Conservation (phyloP, 2,797 vertebrate genomes). For the Tadarida brasiliensis region DNA sequence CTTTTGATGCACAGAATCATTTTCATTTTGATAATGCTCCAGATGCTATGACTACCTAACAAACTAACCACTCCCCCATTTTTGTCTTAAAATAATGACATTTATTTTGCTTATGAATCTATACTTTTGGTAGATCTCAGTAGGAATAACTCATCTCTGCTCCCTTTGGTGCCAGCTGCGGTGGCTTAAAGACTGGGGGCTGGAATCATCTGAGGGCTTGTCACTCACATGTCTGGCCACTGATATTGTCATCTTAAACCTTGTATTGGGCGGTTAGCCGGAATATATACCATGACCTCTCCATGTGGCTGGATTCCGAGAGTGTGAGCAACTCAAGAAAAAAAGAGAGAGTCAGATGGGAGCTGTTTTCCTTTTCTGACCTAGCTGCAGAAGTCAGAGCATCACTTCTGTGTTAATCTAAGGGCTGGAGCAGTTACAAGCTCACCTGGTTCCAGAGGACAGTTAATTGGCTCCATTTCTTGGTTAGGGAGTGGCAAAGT, state of each 20-base stretch:
- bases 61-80: neutral
- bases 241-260: neutral
- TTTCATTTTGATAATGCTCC: conserved; percentile 47
- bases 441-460: neutral
- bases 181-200: neutral
- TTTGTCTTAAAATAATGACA: conserved; percentile 22
- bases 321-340: neutral
- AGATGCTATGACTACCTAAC: neutral
- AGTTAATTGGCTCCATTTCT: neutral
- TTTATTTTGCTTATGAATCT: conserved; percentile 33
- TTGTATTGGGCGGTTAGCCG: neutral
- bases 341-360: neutral
- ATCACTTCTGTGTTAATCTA: neutral
- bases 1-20: neutral
- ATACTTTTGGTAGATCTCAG: neutral
- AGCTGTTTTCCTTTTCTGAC: neutral
- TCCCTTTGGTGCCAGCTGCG: neutral
- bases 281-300: neutral
- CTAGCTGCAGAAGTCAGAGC: neutral
- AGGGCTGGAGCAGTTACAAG: neutral
- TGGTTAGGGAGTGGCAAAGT: neutral
- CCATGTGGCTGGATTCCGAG: neutral
- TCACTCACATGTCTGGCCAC: neutral
- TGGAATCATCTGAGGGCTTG: neutral
- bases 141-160: neutral